Base-by-base conservation (phyloP, 2,113 vertebrate genomes). In the Gopherus evgoodei region DNA sequence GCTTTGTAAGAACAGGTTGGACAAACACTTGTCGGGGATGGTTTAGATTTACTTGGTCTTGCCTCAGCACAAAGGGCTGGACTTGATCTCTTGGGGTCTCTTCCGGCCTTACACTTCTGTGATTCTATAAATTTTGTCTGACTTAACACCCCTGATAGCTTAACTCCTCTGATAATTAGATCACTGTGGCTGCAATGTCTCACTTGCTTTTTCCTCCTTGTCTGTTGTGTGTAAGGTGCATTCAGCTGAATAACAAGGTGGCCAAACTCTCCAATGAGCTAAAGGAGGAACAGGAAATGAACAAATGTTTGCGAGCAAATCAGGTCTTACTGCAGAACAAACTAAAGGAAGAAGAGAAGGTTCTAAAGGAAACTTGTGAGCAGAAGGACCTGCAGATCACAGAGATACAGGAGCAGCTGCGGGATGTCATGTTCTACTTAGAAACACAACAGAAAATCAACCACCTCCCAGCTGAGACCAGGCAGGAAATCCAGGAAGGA, bases 361-460 rank as follows among this genome's bases (percentile, higher is more conserved):
- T 97, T 82, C 86, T 98, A 11, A 99, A 98, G 86, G 99, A 99
- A 88, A 98, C 95, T 3, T 98, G 98, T 0, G 98, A 99, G 19
- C 98, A 97, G 87, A 99, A 99, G 90, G 99, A 99, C 81, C 93
- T 95, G 69, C 98, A 98, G 89, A 99, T 99, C 88, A 96, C 98
- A 0, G 99, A 99, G 96, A 98, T 99, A 90, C 99, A 99, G 98
- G 99, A 99, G 96, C 99, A 99, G 98, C 98, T 99, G 92, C 98
- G 99, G 1, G 99, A 99, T 27, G 98, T 99, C 96, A 99, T 99
- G 99, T 99, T 99, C 97, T 99, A 99, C 96, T 97, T 99, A 97
- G 99, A 99, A 94, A 97, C 99, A 0, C 99, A 99, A 97, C 99
- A 99, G 98, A 99, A 99, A 94, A 99, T 99, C 97, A 99, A 98